Evolutionary conservation across 2,888 invertebrate species (phyloP).

Genomic region (Leptinotarsa rubiginosa): DNA sequence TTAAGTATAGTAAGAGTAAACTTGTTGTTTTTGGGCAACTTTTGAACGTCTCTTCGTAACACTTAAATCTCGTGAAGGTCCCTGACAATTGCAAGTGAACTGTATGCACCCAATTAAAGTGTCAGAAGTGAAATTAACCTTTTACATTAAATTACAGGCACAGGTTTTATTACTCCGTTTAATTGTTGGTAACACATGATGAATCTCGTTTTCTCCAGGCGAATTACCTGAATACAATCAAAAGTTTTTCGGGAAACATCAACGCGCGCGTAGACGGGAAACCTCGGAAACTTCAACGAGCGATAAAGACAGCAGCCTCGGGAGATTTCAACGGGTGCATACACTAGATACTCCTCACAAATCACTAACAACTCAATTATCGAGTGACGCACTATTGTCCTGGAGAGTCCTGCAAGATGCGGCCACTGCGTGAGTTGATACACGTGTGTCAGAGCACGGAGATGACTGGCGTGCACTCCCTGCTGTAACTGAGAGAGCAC

Average conservation of each 20-base stretch:
- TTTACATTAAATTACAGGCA: constrained; percentile 27
- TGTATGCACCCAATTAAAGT: constrained; percentile 41
- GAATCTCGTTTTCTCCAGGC: constrained; percentile 9
- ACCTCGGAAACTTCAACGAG: constrained; percentile 23
- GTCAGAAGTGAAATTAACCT: constrained; percentile 40
- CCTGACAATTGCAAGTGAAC: constrained; percentile 34
- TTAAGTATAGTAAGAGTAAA: constrained; percentile 40
- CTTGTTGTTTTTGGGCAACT: constrained; percentile 43
- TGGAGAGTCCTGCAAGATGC: constrained; percentile 14
- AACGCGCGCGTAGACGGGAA: constrained; percentile 1
- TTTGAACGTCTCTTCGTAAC: constrained; percentile 42
- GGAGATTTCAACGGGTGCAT: constrained; percentile 15
- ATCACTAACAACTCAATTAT: constrained; percentile 20
- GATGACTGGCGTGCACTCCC: constrained; percentile 56
- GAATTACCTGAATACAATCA: background rate
- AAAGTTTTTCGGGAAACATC: background rate
- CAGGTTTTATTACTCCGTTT: constrained; percentile 34
- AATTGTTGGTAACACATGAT: constrained; percentile 29
- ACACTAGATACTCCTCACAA: constrained; percentile 32
- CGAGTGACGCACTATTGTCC: constrained; percentile 8
- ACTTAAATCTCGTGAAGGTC: constrained; percentile 41
- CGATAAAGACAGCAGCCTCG: constrained; percentile 2
- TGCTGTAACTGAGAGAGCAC: constrained; percentile 60
- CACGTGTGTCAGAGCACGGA: constrained; percentile 53
- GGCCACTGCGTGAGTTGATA: constrained; percentile 32